Evolutionary conservation across 2,113 vertebrate genomes (phyloP), one percentile per base, ranked within the genome.

Genomic region (Paralichthys olivaceus): DNA sequence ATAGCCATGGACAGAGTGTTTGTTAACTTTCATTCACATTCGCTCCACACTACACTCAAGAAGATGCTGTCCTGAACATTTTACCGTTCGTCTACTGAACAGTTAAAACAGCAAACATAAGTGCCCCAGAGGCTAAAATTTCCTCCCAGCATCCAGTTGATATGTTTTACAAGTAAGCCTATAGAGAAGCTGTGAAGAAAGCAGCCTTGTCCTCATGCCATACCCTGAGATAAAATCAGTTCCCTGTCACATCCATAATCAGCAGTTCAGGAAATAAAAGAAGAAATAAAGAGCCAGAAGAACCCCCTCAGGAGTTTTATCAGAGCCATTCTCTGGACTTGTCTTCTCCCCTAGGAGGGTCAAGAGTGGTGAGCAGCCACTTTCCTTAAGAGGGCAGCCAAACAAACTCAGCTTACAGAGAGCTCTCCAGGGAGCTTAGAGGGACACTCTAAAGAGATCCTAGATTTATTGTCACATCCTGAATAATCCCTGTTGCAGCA

Each of bases 351-450:
- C 77, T 47, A 63, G 81, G 86, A 87, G 80, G 87, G 86, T 89
- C 81, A 89, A 85, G 84, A 81, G 81, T 74, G 65, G 60, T 69
- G 65, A 81, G 69, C 60, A 84, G 66, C 80, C 76, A 77, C 79
- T 87, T 84, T 84, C 69, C 55, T 80, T 55, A 86, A 53, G 68
- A 83, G 77, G 77, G 75, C 66, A 51, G 58, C 32, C 77, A 84
- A 69, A 74, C 72, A 74, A 82, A 76, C 67, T 70, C 34, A 14
- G 43, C 54, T 66, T 62, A 80, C 53, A 80, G 72, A 72, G 75
- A 72, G 49, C 69, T 74, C 70, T 79, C 75, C 56, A 63, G 72
- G 77, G 84, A 84, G 49, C 76, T 63, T 7, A 61, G 59, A 56
- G 79, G 79, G 29, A 61, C 23, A 62, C 28, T 37, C 58, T 65